These are phyloP conservation scores for Trichogramma evanescens DNA, from an alignment of 2,888 invertebrate genomes.

Conservation along the genomic window DNA sequence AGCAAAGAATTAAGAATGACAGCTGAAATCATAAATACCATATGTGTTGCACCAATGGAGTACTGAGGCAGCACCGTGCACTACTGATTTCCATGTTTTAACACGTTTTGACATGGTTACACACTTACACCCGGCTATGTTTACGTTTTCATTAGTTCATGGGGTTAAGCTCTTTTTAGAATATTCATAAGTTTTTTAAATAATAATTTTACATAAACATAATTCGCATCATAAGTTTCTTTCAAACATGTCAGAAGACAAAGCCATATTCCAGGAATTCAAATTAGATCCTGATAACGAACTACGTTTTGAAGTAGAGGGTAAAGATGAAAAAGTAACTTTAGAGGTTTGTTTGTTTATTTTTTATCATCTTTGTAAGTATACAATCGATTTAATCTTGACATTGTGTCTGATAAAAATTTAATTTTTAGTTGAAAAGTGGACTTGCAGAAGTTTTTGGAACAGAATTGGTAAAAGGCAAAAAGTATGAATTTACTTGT, in stretches of 20 bases:
- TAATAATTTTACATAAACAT: too few species aligned
- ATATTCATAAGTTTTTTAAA: too few species aligned
- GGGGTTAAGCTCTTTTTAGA: too few species aligned
- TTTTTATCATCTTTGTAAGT: neutral
- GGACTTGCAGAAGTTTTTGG: constrained; percentile 96
- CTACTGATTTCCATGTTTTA: neutral
- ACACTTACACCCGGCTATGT: neutral
- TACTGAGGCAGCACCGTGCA: neutral
- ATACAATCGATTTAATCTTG: neutral
- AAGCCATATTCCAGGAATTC: constrained; percentile 57
- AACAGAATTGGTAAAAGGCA: constrained; percentile 88
- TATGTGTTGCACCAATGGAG: neutral
- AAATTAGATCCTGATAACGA: constrained; percentile 82
- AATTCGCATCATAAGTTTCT: neutral
- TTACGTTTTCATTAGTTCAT: neutral
- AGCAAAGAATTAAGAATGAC: too few species aligned
- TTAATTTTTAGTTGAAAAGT: constrained; percentile 62
- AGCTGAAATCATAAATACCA: too few species aligned
- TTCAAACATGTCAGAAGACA: constrained; percentile 41
- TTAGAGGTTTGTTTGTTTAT: constrained; percentile 56
- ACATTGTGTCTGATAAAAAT: neutral
- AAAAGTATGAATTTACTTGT: constrained; percentile 79
- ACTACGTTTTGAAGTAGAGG: constrained; percentile 90
- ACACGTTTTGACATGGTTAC: neutral
- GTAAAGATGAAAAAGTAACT: constrained; percentile 73